These are phyloP conservation scores for Vesta saturnalis DNA, from an alignment of 2,888 invertebrate genomes.

Conservation along the genomic window DNA sequence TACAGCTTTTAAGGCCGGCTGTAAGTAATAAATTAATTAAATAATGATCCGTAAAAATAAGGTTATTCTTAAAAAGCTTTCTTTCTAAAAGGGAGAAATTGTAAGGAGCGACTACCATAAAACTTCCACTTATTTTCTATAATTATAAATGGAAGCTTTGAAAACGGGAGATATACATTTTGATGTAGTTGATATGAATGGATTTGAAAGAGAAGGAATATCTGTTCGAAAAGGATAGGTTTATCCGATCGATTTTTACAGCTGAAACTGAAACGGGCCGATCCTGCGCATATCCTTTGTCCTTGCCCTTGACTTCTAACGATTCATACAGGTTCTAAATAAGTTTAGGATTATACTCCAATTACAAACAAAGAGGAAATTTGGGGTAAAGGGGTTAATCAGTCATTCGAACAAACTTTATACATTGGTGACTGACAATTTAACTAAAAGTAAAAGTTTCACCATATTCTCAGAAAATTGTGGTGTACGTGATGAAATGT, in stretches of 20 bases:
- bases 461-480: too few relatives aligned
- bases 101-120: too few relatives aligned
- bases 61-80: too few relatives aligned
- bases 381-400: slow-evolving; percentile 1
- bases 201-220: neutral
- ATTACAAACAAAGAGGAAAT: slow-evolving; percentile 14
- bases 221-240: slow-evolving; percentile 9
- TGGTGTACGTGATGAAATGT: neutral
- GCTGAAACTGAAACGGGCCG: slow-evolving; percentile 30
- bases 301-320: slow-evolving; percentile 37
- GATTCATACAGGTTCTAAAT: slow-evolving; percentile 24
- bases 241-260: slow-evolving; percentile 30
- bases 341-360: slow-evolving; percentile 19
- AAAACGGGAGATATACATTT: neutral
- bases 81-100: neutral
- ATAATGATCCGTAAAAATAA: neutral
- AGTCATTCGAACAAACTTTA: neutral
- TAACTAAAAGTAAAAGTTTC: too few relatives aligned
- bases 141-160: neutral
- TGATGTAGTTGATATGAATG: slow-evolving; percentile 8
- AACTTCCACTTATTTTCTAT: neutral
- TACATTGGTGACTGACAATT: neutral
- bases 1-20: too few relatives aligned
- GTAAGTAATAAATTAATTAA: neutral
- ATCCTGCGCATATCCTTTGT: slow-evolving; percentile 26